These are phyloP conservation scores for Tachysurus fulvidraco DNA, from an alignment of 2,113 vertebrate genomes.

Conservation along the genomic window DNA sequence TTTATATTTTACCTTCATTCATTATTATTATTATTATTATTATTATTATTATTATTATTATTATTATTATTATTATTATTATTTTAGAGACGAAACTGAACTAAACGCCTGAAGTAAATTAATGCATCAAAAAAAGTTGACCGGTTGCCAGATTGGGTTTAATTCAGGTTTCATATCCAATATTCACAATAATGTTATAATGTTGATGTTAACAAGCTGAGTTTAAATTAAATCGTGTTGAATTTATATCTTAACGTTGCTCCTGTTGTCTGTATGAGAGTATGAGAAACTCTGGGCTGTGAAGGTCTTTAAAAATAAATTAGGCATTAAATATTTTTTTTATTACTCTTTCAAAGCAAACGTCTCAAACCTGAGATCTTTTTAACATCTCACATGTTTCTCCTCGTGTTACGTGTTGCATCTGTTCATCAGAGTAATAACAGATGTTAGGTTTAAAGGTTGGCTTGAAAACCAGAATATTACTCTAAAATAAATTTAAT, in stretches of 20 bases:
- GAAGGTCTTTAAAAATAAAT: not conserved
- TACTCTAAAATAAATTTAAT: not conserved
- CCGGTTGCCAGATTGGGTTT: not conserved
- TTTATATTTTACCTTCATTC: not conserved
- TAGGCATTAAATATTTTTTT: not conserved
- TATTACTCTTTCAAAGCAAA: no score
- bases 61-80: not conserved
- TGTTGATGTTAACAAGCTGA: not conserved
- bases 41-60: not conserved
- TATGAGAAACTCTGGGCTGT: not conserved
- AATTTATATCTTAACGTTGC: not conserved
- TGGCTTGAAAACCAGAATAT: not conserved
- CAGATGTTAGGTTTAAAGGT: no score
- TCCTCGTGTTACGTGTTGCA: no score
- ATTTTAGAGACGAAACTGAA: not conserved
- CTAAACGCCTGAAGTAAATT: not conserved
- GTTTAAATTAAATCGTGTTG: not conserved
- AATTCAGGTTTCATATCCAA: not conserved
- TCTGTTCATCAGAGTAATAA: not conserved
- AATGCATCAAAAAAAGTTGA: not conserved
- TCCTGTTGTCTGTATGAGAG: no score
- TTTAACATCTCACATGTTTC: no score
- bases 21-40: not conserved
- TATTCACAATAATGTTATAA: not conserved
- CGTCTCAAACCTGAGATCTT: not conserved